These are phyloP conservation scores for Micropoecilia bifurca DNA, from an alignment of 2,797 vertebrate genomes.

Conservation along the genomic window DNA sequence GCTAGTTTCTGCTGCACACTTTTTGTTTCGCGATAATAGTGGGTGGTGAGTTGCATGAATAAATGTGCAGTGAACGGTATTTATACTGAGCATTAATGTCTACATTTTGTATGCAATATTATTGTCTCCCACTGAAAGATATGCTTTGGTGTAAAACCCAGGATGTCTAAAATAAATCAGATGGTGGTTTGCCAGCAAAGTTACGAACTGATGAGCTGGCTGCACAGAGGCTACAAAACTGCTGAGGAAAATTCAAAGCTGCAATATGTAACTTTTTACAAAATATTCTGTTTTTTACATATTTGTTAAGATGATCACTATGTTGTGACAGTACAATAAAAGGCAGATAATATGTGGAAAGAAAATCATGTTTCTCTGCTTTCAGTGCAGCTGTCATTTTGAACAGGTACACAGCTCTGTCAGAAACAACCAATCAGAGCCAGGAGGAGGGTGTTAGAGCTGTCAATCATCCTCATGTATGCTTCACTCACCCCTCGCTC, in stretches of 20 bases:
- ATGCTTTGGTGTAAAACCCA: conserved; percentile 59
- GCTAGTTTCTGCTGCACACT: conserved; percentile 17
- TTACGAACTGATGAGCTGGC: conserved; percentile 11
- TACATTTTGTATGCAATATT: conserved; percentile 31
- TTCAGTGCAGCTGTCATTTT: too few relatives aligned
- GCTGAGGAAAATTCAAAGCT: background rate
- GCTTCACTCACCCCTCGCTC: too few relatives aligned
- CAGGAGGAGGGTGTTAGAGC: too few relatives aligned
- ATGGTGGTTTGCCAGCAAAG: background rate
- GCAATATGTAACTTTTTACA: too few relatives aligned
- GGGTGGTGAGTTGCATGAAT: background rate
- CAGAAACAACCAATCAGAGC: too few relatives aligned
- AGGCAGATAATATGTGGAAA: too few relatives aligned
- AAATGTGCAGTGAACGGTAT: background rate
- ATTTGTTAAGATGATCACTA: too few relatives aligned
- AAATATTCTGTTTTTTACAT: too few relatives aligned
- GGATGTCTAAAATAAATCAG: background rate
- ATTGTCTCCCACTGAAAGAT: conserved; percentile 9
- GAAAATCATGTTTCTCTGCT: too few relatives aligned
- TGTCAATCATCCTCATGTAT: too few relatives aligned
- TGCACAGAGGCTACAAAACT: background rate
- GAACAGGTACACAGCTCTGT: too few relatives aligned
- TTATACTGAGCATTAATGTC: conserved; percentile 22
- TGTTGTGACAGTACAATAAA: too few relatives aligned
- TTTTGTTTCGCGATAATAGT: background rate